Percentiles rank a stretch among this genome's conserved stretches.
phyloP scores from a whole-genome alignment of 2,888 invertebrate species.

The Ischnus inquisitorius region DNA sequence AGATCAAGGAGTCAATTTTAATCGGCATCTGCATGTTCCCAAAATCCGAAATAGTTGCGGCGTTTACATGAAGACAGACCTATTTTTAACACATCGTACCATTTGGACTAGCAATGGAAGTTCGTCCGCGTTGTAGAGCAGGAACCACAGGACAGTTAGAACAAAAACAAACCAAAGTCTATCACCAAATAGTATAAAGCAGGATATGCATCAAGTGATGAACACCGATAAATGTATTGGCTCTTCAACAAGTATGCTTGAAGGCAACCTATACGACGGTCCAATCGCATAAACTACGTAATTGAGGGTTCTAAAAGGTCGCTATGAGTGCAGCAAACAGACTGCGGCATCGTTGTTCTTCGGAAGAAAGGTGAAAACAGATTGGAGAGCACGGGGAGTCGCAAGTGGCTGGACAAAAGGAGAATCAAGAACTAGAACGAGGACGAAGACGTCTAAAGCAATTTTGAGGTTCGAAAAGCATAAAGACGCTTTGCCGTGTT shows the following conservation, averaged over 20 bases:
- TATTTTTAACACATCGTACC: constrained; percentile 3
- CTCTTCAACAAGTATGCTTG: too few species aligned
- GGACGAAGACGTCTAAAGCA: constrained; percentile 21
- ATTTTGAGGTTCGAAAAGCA: constrained; percentile 23
- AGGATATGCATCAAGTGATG: too few species aligned
- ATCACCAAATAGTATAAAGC: neutral
- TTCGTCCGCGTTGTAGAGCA: constrained; percentile 9
- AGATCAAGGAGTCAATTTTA: constrained; percentile 24
- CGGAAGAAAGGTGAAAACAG: neutral
- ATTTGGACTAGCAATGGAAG: constrained; percentile 44
- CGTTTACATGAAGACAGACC: too few species aligned
- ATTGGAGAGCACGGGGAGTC: neutral
- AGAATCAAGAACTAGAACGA: neutral
- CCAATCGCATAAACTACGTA: too few species aligned
- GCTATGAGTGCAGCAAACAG: too few species aligned
- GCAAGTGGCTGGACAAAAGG: constrained; percentile 5
- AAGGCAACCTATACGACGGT: too few species aligned
- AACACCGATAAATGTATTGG: too few species aligned
- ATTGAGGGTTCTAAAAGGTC: too few species aligned
- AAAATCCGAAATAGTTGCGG: constrained; percentile 21
- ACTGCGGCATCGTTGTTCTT: too few species aligned
- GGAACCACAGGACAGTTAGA: constrained; percentile 57
- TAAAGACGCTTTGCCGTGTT: constrained; percentile 25
- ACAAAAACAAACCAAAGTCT: constrained; percentile 6
- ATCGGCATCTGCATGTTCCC: constrained; percentile 31